A percentile compares a stretch with the other conserved stretches of the same genome.
phyloP scores from a whole-genome alignment of 2,888 invertebrate genomes.

The Pristionchus entomophagus region DNA sequence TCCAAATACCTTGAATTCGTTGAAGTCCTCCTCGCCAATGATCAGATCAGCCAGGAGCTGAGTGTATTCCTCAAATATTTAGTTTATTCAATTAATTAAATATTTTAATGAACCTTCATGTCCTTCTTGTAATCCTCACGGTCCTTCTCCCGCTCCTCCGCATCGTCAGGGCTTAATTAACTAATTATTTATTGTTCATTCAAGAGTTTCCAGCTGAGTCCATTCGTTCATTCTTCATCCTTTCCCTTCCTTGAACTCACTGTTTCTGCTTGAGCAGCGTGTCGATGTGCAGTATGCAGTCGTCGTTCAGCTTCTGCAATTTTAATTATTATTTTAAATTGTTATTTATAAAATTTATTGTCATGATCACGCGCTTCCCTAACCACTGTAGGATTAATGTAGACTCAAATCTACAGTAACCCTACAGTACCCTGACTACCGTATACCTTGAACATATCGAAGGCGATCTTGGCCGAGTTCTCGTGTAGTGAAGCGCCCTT shows the following conservation, averaged over 20 bases:
- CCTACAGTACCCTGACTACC: neutral
- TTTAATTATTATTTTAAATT: neutral
- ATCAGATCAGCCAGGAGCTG: neutral
- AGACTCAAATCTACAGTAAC: too few relatives aligned
- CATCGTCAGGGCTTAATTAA: neutral
- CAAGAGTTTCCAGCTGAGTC: too few relatives aligned
- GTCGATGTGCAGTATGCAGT: neutral
- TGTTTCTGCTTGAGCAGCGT: neutral
- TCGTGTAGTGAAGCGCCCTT: neutral
- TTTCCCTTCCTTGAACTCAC: slow-evolving; percentile 2
- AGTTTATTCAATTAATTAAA: neutral
- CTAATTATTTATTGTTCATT: too few relatives aligned
- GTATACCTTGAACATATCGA: neutral
- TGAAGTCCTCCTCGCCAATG: slow-evolving; percentile 2
- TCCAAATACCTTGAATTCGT: neutral
- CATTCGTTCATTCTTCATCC: too few relatives aligned
- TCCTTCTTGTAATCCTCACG: neutral
- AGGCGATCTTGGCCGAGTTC: slow-evolving; percentile 11
- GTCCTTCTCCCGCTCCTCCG: neutral
- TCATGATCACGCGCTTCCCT: too few relatives aligned
- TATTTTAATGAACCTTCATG: neutral
- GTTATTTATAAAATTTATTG: too few relatives aligned
- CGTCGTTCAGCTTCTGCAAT: neutral
- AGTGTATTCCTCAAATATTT: neutral
- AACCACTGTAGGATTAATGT: too few relatives aligned